These are phyloP conservation scores for Lepidonotus clava DNA, from an alignment of 2,888 invertebrate genomes.

Conservation along the genomic window DNA sequence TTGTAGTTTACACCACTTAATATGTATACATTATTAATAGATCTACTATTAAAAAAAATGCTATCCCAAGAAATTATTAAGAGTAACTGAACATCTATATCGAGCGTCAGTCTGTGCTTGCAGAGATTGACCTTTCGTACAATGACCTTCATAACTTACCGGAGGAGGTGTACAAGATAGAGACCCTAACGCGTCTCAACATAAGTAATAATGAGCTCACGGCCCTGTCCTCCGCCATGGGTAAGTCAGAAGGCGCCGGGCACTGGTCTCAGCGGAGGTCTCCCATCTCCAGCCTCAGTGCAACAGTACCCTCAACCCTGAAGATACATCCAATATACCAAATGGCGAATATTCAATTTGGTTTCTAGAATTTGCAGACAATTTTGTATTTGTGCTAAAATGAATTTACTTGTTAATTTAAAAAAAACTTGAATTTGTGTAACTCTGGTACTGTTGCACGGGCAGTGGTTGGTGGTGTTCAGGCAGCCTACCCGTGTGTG, in stretches of 20 bases:
- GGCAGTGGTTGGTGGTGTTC: not conserved
- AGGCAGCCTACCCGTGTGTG: not conserved
- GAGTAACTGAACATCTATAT: not conserved
- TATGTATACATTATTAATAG: too few species aligned
- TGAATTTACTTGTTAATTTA: not conserved
- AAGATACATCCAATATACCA: not conserved
- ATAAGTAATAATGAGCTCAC: constrained; percentile 94
- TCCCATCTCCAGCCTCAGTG: too few species aligned
- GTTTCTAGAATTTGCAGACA: too few species aligned
- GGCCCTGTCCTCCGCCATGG: constrained; percentile 86
- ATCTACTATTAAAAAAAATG: too few species aligned
- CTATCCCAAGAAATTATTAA: not conserved
- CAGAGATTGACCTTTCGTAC: constrained; percentile 95
- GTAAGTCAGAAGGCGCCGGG: constrained; percentile 74
- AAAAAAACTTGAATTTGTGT: not conserved
- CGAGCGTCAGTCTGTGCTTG: constrained; percentile 79
- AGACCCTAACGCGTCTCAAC: constrained; percentile 91
- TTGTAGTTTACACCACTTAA: too few species aligned
- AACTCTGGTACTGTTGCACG: too few species aligned
- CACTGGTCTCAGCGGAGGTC: too few species aligned
- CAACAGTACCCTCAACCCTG: not conserved
- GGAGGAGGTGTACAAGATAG: constrained; percentile 92
- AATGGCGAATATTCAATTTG: not conserved
- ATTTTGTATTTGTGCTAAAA: too few species aligned
- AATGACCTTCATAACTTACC: constrained; percentile 96